Conservation (phyloP, 2,113 vertebrate species). For the Cinclus cinclus region DNA sequence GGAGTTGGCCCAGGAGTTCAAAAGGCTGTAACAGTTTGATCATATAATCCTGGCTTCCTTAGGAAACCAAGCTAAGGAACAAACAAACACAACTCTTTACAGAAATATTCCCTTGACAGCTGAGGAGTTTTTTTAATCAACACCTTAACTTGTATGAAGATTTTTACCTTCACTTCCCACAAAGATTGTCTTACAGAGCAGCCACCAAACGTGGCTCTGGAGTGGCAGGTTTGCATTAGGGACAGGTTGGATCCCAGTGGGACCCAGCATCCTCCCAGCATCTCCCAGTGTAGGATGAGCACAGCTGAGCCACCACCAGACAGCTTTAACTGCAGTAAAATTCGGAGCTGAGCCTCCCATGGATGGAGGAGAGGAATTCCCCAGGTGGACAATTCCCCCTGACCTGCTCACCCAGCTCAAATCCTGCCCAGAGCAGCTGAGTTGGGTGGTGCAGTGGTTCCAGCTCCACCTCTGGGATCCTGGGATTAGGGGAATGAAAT, state of each 20-base stretch:
- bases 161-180: conserved; percentile 48
- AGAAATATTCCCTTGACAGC: conserved; percentile 1
- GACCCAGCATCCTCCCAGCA: neutral
- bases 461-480: neutral
- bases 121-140: conserved; percentile 7
- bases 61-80: conserved; percentile 57
- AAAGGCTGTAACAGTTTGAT: conserved; percentile 64
- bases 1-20: conserved; percentile 54
- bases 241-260: neutral
- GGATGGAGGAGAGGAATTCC: neutral
- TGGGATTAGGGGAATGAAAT: neutral
- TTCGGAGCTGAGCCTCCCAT: neutral
- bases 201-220: neutral
- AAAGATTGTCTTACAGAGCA: conserved; percentile 36
- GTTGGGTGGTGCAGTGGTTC: neutral
- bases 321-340: neutral
- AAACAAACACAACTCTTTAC: conserved; percentile 54
- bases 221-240: neutral
- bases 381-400: neutral
- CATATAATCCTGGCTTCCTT: conserved; percentile 59
- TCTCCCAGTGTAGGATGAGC: neutral
- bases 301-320: neutral
- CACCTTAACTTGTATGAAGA: neutral
- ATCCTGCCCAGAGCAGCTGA: neutral
- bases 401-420: neutral